Evolutionary conservation across 64 coral and sea anemone species (phyloP), one percentile per base, ranked within the genome.

Genomic region (Astreopora myriophthalma): DNA sequence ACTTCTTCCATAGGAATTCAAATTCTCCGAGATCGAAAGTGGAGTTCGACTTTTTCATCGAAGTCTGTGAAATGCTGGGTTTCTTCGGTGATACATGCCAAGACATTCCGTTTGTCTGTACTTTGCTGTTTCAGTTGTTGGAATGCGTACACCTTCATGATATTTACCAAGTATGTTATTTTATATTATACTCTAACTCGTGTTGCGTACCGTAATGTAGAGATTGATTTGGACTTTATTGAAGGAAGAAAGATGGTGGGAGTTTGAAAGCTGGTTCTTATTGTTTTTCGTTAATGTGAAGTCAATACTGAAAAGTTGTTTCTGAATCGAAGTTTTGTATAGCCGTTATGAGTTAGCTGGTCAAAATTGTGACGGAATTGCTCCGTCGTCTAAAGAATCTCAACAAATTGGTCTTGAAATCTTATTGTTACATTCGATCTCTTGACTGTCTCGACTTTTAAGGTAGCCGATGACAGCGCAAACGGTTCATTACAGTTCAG

Each of bases 41-140:
- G 51, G 90, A 92, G 32, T 92, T 92, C 86, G 52, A 85, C 32
- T 92, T 92, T 73, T 92, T 92, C 49, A 76, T 39, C 38, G 90
- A 92, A 77, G 22, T 92, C 1, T 92, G 80, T 66, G 9, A 36
- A 10, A 35, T 92, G 28, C 10, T 92, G n/a, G 80, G 90, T 72
- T 25, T 92, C 0, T 64, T 58, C 9, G 39, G 37, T 25, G 57
- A 19, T 6, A 38, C 17, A 9, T 35, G 55, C 19, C 19, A n/a
- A 48, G 37, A 78, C 24, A 5, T 51, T 38, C 25, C 79, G 5
- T 64, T 4, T 37, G 34, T 14, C 22, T 38, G n/a, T 37, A 11
- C 28, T 13, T 65, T 83, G 19, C 79, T 89, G 2, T 32, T 63
- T 39, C 51, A 73, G 16, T 22, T 92, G 32, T 17, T 92, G 52